phyloP scores from a whole-genome alignment of 2,888 invertebrate species.

The Geophilus truncorum region DNA sequence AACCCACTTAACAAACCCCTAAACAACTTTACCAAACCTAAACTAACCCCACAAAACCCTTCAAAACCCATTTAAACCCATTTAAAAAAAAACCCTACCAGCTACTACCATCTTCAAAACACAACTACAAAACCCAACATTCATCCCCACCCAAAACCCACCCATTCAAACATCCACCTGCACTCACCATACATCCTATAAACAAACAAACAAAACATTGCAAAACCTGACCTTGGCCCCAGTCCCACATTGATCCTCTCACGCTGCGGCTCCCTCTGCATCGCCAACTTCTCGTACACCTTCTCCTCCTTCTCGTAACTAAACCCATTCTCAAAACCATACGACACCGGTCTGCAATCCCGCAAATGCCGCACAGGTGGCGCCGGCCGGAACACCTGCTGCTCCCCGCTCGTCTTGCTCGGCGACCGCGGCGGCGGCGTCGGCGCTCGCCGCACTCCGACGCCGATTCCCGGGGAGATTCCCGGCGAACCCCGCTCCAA shows the following conservation, averaged over 20 bases:
- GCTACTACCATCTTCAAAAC: too few species aligned
- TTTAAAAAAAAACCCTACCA: too few species aligned
- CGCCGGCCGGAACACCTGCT: conserved; percentile 33
- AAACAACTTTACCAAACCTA: too few species aligned
- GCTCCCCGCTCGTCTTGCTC: neutral
- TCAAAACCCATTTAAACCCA: too few species aligned
- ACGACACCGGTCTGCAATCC: conserved; percentile 35
- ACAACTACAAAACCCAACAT: too few species aligned
- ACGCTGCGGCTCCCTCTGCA: neutral
- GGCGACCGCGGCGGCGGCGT: conserved; percentile 36
- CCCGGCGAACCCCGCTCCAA: neutral
- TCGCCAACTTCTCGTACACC: neutral
- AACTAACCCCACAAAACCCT: too few species aligned
- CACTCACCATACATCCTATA: neutral
- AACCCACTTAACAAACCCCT: too few species aligned
- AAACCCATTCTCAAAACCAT: conserved; percentile 32
- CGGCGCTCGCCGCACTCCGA: conserved; percentile 36
- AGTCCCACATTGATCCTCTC: neutral
- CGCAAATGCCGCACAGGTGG: conserved; percentile 22
- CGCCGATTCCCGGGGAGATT: too few species aligned
- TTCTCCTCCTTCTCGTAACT: neutral
- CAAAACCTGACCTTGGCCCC: neutral
- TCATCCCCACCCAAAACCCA: neutral
- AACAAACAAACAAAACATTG: neutral
- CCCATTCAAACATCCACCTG: neutral